A percentile compares a stretch with the other conserved stretches of the same genome.
These are phyloP conservation scores for Ophiodon elongatus DNA, from an alignment of 2,113 vertebrate species.

Conservation along the genomic window DNA sequence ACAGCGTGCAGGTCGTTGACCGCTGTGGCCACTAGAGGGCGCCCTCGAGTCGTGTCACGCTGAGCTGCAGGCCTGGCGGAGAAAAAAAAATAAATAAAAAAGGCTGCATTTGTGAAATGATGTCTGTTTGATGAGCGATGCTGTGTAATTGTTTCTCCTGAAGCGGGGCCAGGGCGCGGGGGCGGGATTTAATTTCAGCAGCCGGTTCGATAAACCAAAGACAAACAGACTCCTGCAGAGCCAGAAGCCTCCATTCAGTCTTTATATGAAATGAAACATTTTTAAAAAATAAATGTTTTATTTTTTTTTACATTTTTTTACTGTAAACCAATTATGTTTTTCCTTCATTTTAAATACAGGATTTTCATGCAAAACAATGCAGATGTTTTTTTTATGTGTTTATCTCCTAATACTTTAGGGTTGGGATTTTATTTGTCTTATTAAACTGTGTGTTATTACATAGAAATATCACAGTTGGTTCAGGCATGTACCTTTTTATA, in stretches of 20 bases:
- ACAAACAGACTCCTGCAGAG: slow-evolving; percentile 11
- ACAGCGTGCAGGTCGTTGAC: rapidly evolving
- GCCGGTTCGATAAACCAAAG: slow-evolving; percentile 63
- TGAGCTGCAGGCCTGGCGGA: slow-evolving; percentile 7
- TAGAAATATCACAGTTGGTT: background rate
- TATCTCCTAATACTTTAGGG: slow-evolving; percentile 16
- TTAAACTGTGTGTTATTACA: slow-evolving; percentile 4
- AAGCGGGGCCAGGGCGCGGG: too few relatives aligned
- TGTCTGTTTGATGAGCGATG: slow-evolving; percentile 16
- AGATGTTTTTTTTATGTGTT: background rate
- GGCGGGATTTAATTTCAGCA: slow-evolving; percentile 5
- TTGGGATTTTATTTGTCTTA: slow-evolving; percentile 20
- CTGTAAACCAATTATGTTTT: background rate
- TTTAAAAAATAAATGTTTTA: too few relatives aligned
- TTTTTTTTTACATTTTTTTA: slow-evolving; percentile 4
- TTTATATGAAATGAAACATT: background rate
- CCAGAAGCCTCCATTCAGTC: background rate
- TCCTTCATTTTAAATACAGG: slow-evolving; percentile 6
- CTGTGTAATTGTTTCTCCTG: slow-evolving; percentile 14
- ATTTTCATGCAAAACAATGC: slow-evolving; percentile 19
- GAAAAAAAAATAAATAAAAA: too few relatives aligned
- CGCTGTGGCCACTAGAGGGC: slow-evolving; percentile 57
- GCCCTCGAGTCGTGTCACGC: background rate
- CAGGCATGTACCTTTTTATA: slow-evolving; percentile 21
- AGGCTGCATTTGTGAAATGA: slow-evolving; percentile 23